Evolutionary conservation across 2,888 invertebrate species (phyloP), one percentile per base, ranked within the genome.

Genomic region (Abscondita cerata): DNA sequence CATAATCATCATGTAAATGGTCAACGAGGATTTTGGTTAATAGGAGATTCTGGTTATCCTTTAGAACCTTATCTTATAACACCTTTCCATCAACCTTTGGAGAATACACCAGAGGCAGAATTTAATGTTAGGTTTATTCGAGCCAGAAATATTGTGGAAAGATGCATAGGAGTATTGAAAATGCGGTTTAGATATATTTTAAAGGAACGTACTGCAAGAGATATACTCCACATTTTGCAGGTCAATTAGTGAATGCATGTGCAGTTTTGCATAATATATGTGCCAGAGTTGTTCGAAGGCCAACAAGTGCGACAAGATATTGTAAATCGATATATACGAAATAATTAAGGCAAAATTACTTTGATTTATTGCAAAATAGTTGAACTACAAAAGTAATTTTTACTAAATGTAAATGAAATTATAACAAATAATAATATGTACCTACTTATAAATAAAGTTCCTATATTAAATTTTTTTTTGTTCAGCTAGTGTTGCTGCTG

Each of bases 11-110:
- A 44, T 25, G 31, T 9, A 40, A 33, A 5, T 34, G 60, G 60
- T 15, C 33, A 54, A 33, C 25, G 46, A 12, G 16, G 41, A 36
- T 31, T 31, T 13, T 65, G 65, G 59, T 46, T 65, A 12, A 9
- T 59, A 33, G 62, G 62, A 13, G 67, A 67, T 31, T 48, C 57
- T 40, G 64, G 60, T 6, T 67, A 67, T 53, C 62, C 64, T 9
- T 41, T 55, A 34, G 36, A 64, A 48, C 58, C 66, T 34, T 66
- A 59, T 61, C 19, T 64, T 20, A 56, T 66, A 52, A 66, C 58
- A 6, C 60, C 67, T 9, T 51, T 57, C 16, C 19, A 20, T 15
- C 52, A 58, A 19, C 19, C 60, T 19, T 15, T 18, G 18, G 44
- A 47, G 40, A 64, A 47, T 25, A 46, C 64, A 5, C 52, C 66